phyloP scores from a whole-genome alignment of 2,113 vertebrate species.

The Acrocephalus kingi region DNA sequence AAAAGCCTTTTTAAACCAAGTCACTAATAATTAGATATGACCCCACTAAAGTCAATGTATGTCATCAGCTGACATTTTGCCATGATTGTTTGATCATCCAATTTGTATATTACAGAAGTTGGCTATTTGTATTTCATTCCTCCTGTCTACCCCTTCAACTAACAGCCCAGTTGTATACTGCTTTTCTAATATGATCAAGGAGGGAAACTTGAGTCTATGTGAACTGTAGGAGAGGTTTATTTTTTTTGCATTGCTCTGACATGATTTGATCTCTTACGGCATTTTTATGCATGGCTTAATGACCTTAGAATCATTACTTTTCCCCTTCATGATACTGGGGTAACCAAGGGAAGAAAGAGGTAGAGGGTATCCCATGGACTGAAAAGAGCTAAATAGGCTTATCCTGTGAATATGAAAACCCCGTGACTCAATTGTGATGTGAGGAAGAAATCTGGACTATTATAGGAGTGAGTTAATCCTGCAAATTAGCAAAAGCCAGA shows the following conservation, averaged over 20 bases:
- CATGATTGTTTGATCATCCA: slow-evolving; percentile 40
- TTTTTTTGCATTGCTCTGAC: slow-evolving; percentile 31
- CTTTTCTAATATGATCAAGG: background rate
- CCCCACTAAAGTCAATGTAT: background rate
- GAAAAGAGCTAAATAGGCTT: slow-evolving; percentile 63
- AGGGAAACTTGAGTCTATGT: background rate
- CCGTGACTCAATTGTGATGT: slow-evolving; percentile 66
- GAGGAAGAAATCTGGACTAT: slow-evolving; percentile 50
- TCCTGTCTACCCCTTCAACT: background rate
- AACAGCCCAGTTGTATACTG: background rate
- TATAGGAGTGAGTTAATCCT: slow-evolving; percentile 64
- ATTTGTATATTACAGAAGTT: slow-evolving; percentile 32
- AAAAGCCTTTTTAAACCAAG: slow-evolving; percentile 13
- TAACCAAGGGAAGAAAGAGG: slow-evolving; percentile 47
- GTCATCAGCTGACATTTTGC: slow-evolving; percentile 48
- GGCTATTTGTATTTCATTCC: slow-evolving; percentile 34
- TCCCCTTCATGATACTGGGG: slow-evolving; percentile 20
- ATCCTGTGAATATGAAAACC: slow-evolving; percentile 68
- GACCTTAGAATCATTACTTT: slow-evolving; percentile 62
- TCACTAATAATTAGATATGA: slow-evolving; percentile 42
- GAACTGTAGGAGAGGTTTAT: background rate
- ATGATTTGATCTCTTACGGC: slow-evolving; percentile 55
- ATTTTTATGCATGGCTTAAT: slow-evolving; percentile 70
- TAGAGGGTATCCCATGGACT: slow-evolving; percentile 63
- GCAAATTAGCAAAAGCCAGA: slow-evolving; percentile 56